Percentiles rank a stretch among this genome's conserved stretches.
phyloP scores from a whole-genome alignment of 2,113 vertebrate genomes.

The Talpa occidentalis region DNA sequence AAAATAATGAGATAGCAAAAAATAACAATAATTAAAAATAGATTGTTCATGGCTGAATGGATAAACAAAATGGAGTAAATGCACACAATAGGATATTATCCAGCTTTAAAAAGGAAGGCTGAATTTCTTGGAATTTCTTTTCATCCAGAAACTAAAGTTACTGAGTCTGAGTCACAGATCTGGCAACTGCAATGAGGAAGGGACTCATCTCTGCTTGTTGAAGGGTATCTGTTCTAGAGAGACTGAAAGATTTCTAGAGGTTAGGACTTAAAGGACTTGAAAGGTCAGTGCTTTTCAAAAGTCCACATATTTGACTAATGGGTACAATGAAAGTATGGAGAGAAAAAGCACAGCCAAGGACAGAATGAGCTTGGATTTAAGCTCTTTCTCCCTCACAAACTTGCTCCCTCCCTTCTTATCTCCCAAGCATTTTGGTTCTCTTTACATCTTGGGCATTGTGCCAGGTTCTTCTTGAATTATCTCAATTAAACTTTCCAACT shows the following conservation, averaged over 20 bases:
- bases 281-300: neutral
- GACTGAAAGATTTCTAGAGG: neutral
- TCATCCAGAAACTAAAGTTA: neutral
- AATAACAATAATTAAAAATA: neutral
- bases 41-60: neutral
- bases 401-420: neutral
- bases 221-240: neutral
- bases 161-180: neutral
- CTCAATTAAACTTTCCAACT: neutral
- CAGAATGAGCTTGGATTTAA: neutral
- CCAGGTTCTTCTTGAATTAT: neutral
- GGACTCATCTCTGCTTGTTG: neutral
- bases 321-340: neutral
- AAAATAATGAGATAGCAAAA: neutral
- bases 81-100: neutral
- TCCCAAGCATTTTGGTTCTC: neutral
- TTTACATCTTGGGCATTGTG: neutral
- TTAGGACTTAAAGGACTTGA: neutral
- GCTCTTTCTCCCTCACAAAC: neutral
- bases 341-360: neutral
- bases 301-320: neutral
- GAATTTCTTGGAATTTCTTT: conserved; percentile 57
- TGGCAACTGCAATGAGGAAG: neutral
- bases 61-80: neutral
- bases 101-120: neutral